Percentiles rank a stretch among this genome's conserved stretches.
Evolutionary conservation across 1,140 invertebrate species (phyloP).

Genomic region (Macrobrachium rosenbergii): DNA sequence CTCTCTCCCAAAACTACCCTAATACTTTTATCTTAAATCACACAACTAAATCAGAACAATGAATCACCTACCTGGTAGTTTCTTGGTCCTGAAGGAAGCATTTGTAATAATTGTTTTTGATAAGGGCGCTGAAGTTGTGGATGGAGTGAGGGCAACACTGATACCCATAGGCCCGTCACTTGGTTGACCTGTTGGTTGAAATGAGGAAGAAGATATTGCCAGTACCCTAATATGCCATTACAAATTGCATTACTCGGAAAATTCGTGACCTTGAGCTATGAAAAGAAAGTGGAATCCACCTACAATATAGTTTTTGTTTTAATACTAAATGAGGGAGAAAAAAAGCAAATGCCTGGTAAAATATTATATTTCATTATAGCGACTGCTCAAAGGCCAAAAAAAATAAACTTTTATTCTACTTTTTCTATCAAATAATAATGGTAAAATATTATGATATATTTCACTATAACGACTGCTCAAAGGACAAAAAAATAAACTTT

Average conservation of each 20-base stretch:
- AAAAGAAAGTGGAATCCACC: neutral
- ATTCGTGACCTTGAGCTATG: no score
- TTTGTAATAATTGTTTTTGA: slow-evolving; percentile 97
- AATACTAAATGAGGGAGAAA: neutral
- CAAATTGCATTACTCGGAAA: no score
- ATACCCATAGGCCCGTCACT: slow-evolving; percentile 85
- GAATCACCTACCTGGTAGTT: slow-evolving; percentile 80
- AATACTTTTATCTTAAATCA: neutral
- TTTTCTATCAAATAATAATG: no score
- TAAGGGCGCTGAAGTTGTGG: slow-evolving; percentile 80
- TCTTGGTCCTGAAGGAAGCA: slow-evolving; percentile 95
- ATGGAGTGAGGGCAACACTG: slow-evolving; percentile 83
- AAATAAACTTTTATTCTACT: no score
- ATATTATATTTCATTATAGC: no score
- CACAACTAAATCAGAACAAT: neutral
- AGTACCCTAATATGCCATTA: neutral
- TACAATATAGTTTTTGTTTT: neutral
- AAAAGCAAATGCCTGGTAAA: no score
- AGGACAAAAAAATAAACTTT: neutral
- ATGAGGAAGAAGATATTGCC: neutral
- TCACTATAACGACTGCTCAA: no score
- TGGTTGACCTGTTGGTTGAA: slow-evolving; percentile 76
- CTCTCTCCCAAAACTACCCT: neutral
- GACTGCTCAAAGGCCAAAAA: neutral
- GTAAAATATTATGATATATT: no score